Base-by-base conservation (phyloP, 2,797 vertebrate genomes). In the Chaetophractus vellerosus region DNA sequence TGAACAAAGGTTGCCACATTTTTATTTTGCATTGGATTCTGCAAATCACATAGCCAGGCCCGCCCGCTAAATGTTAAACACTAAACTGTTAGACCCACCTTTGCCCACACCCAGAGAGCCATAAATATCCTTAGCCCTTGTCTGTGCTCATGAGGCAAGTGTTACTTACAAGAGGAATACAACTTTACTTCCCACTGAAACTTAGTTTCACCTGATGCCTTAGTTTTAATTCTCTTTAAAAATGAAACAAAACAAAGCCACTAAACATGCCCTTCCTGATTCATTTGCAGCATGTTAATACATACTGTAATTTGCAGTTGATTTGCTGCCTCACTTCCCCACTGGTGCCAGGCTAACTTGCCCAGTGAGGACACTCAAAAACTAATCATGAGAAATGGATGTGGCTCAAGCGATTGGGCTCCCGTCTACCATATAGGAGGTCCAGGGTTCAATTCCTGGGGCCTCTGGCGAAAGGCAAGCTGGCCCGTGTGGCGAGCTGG, bases 271-370 rank as follows among this genome's bases (percentile, higher is more conserved):
- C 81, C 50, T 63, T 95, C 41, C 64, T 81, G 61, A 50, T 92
- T 84, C 83, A 74, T 93, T 45, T 81, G 36, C 71, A 71, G 50
- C 87, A 23, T 88, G 66, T 88, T 92, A 52, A 69, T 92, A 57
- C 18, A 33, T 31, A 4, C 57, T 79, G 7, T 83, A 72, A 75
- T 91, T 91, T 86, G 75, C 69, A 92, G 15, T 36, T 76, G 23
- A 88, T 89, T 82, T 87, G 80, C 66, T 94, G 66, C 83, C 87
- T 94, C 52, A 15, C 82, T 96, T 92, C 48, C 41, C 33, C 59
- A 48, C 0, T 16, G 16, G 18, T 92, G 16, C 76, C 85, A 41
- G 72, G 66, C 83, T 90, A 45, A 69, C 68, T 3, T 79, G 33
- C 48, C 64, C 76, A 75, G 0, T 33, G 55, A 88, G 79, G 61